A percentile compares a stretch with the other conserved stretches of the same genome.
Evolutionary conservation across 2,113 vertebrate genomes (phyloP).

Genomic region (Pionites leucogaster): DNA sequence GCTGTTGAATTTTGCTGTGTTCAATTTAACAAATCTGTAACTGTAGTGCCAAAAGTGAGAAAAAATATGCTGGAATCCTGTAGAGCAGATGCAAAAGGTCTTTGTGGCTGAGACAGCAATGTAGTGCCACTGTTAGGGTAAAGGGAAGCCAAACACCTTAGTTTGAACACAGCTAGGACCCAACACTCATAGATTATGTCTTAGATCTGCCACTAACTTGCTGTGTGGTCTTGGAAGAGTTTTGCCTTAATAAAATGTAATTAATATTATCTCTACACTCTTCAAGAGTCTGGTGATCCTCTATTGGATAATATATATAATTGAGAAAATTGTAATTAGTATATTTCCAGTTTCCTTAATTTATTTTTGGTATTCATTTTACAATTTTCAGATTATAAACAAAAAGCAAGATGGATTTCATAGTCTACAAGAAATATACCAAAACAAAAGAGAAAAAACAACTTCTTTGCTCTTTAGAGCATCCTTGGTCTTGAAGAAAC

Average conservation of each 20-base stretch:
- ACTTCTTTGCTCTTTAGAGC: neutral
- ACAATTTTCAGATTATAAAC: neutral
- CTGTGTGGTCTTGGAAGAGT: conserved; percentile 32
- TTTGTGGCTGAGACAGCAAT: neutral
- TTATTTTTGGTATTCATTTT: neutral
- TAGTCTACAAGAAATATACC: neutral
- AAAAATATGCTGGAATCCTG: conserved; percentile 32
- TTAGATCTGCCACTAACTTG: neutral
- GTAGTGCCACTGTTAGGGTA: neutral
- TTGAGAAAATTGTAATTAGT: neutral
- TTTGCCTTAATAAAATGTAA: neutral
- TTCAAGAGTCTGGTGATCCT: neutral
- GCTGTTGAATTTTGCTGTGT: neutral
- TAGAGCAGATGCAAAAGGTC: conserved; percentile 7
- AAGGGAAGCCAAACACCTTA: conserved; percentile 21
- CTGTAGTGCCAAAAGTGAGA: conserved; percentile 50
- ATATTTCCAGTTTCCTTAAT: neutral
- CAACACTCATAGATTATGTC: neutral
- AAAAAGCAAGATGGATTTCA: neutral
- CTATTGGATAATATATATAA: neutral
- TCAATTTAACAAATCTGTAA: conserved; percentile 17
- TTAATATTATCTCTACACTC: neutral
- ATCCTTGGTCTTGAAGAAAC: neutral
- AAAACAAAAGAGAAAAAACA: neutral
- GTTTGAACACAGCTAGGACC: neutral